Percentiles rank a stretch among this genome's conserved stretches.
phyloP scores from a whole-genome alignment of 2,797 vertebrate species.

The Phrynocephalus guinanensis region DNA sequence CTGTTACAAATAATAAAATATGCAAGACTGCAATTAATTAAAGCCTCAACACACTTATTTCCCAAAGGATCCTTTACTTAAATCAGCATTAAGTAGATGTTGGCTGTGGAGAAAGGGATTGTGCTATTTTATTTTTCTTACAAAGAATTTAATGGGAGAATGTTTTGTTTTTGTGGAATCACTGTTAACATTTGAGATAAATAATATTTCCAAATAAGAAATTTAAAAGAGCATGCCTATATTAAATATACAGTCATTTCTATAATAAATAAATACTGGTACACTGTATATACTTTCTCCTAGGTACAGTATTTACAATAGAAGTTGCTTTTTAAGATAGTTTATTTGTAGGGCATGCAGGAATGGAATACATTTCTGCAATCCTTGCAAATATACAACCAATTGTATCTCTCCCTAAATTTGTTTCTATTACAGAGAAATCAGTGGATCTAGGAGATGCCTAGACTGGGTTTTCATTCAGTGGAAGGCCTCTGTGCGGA shows the following conservation, averaged over 20 bases:
- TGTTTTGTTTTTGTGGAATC: slow-evolving; percentile 21
- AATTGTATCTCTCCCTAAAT: too few species aligned
- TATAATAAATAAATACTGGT: background rate
- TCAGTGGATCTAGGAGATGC: too few species aligned
- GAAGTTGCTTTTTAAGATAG: background rate
- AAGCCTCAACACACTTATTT: slow-evolving; percentile 64
- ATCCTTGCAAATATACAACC: too few species aligned
- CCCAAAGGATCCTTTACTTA: slow-evolving; percentile 61
- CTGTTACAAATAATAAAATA: slow-evolving; percentile 49
- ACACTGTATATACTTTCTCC: background rate
- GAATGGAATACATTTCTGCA: background rate
- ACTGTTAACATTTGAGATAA: slow-evolving; percentile 38
- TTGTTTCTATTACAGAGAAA: too few species aligned
- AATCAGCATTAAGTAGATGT: slow-evolving; percentile 64
- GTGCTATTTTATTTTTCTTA: slow-evolving; percentile 40
- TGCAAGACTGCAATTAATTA: slow-evolving; percentile 73
- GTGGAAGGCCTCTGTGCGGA: background rate
- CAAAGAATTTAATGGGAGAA: slow-evolving; percentile 43
- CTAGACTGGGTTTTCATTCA: background rate
- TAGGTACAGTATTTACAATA: background rate
- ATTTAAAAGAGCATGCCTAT: slow-evolving; percentile 19
- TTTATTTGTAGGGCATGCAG: background rate
- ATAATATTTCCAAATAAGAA: background rate
- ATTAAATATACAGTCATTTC: background rate
- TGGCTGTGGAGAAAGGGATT: slow-evolving; percentile 16